These are phyloP conservation scores for Enteromius thamalakanensis DNA, from an alignment of 2,797 vertebrate genomes.

Conservation along the genomic window DNA sequence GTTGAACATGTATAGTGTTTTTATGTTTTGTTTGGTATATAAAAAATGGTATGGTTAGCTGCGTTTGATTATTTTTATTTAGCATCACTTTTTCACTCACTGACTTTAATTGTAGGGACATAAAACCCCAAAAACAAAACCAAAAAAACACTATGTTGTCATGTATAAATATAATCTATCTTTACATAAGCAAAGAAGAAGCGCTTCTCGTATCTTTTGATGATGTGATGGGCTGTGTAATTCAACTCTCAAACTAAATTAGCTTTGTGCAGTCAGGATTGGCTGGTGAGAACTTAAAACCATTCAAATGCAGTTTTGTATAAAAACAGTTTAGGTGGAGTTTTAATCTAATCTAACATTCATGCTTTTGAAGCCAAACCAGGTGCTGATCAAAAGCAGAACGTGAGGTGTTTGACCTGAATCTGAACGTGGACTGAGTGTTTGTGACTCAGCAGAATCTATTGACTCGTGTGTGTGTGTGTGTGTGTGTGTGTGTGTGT, in stretches of 20 bases:
- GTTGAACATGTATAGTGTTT: too few species aligned
- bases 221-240: too few species aligned
- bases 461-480: too few species aligned
- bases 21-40: too few species aligned
- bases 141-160: too few species aligned
- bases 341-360: background rate
- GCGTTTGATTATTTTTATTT: background rate
- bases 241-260: background rate
- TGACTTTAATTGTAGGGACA: too few species aligned
- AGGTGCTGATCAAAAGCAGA: background rate
- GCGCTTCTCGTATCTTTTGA: background rate
- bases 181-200: background rate
- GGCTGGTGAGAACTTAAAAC: background rate
- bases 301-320: background rate
- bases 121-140: too few species aligned
- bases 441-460: background rate
- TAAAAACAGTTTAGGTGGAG: background rate
- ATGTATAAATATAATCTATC: background rate
- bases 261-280: background rate
- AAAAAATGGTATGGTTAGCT: too few species aligned
- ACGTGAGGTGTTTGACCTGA: background rate
- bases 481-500: too few species aligned
- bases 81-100: background rate
- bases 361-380: background rate
- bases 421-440: background rate